Base-by-base conservation (phyloP, 2,888 invertebrate genomes). In the Eilema depressum region DNA sequence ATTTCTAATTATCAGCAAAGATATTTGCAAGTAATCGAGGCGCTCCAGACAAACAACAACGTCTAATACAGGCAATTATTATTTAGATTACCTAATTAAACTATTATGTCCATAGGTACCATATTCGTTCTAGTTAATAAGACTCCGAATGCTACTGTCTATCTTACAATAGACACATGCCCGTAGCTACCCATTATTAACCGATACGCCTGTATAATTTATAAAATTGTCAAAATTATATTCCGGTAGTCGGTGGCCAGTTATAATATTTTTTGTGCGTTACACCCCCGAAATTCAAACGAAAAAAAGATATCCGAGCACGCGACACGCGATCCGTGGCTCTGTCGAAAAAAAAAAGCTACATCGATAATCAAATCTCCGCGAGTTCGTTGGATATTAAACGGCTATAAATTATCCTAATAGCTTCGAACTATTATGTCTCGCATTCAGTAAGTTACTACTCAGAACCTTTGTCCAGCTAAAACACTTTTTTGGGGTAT, bases 331-430 rank as follows among this genome's bases (percentile, higher is more conserved):
- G 91, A 94, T 94, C 89, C 82, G 63, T 81, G 86, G 88, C 88
- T 87, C 88, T 83, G 77, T 72, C 71, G 80, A 56, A 73, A 71
- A 89, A 71, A 85, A 92, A 91, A 93, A 90, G 92, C 86, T 83
- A 91, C 90, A 91, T 92, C 92, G 90, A 94, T 93, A 93, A 94
- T 92, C 90, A 93, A 93, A 94, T 92, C 92, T 89, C 89, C 84
- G 88, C 86, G 87, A 90, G 88, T 89, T 89, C 86, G 86, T 86
- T 89, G 86, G 77, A 88, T 92, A 95, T 94, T 94, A 94, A 94
- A 93, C 89, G 89, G 91, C 93, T 93, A 94, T 95, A 95, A 94
- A 94, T 95, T 95, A 95, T 92, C 89, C 87, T 94, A 95, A 95
- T 95, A 92, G 89, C 90, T 89, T 86, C 88, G 88, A 92, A 92